Conservation (phyloP, 2,113 vertebrate genomes). For the Geococcyx californianus region DNA sequence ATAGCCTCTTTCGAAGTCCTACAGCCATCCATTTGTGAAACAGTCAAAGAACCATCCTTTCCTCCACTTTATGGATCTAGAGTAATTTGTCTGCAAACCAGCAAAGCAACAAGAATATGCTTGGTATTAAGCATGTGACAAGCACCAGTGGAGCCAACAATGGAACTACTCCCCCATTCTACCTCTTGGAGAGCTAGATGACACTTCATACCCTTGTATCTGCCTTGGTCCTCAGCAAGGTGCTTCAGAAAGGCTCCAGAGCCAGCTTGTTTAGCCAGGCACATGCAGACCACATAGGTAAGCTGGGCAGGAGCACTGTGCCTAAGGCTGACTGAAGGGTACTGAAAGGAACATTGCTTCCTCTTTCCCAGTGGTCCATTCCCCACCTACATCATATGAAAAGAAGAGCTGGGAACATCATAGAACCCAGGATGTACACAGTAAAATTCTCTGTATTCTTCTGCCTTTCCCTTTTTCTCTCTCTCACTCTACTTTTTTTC, state of each 20-base stretch:
- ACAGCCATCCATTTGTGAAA: not conserved
- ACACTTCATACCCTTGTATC: not conserved
- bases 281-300: not conserved
- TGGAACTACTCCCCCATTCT: not conserved
- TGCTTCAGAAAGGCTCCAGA: not conserved
- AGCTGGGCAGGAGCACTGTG: not conserved
- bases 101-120: not conserved
- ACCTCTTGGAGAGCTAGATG: not conserved
- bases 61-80: not conserved
- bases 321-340: not conserved
- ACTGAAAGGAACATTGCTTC: fast-evolving
- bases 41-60: not conserved
- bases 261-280: fast-evolving
- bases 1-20: not conserved
- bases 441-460: not conserved
- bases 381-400: not conserved
- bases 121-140: not conserved
- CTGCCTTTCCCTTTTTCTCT: not conserved
- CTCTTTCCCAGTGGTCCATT: fast-evolving
- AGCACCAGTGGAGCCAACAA: not conserved
- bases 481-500: not conserved
- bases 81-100: not conserved
- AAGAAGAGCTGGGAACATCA: not conserved
- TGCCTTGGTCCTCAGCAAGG: fast-evolving
- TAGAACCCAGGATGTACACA: not conserved